Evolutionary conservation across 2,797 vertebrate genomes (phyloP).

Genomic region (Oophaga sylvatica): DNA sequence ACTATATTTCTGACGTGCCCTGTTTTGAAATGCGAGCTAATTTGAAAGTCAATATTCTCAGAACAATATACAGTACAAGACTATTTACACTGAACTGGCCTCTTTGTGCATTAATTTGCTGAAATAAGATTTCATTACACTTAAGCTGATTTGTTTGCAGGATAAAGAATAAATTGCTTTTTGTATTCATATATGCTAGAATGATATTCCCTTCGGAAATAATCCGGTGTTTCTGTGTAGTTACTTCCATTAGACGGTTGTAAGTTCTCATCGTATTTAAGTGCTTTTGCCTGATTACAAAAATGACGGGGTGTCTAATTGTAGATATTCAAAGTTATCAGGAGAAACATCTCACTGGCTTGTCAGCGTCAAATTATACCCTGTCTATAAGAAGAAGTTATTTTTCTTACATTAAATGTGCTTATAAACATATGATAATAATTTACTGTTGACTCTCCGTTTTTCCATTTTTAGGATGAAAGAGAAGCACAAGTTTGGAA

Average conservation of each 20-base stretch:
- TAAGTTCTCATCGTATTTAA: background rate
- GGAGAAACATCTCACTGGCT: background rate
- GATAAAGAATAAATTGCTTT: constrained; percentile 66
- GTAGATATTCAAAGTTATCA: background rate
- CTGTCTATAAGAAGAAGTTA: background rate
- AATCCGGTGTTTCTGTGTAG: constrained; percentile 56
- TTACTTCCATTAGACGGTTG: background rate
- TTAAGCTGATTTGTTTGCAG: constrained; percentile 68
- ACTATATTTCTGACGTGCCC: constrained; percentile 70
- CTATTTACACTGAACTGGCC: constrained; percentile 71
- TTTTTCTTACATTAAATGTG: background rate
- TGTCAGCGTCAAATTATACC: background rate
- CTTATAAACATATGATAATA: background rate
- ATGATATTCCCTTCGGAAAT: constrained; percentile 63
- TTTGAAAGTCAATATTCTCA: constrained; percentile 75
- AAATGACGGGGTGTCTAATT: background rate
- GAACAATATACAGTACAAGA: constrained; percentile 70
- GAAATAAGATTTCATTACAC: constrained; percentile 70
- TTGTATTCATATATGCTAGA: constrained; percentile 60
- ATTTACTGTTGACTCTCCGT: background rate
- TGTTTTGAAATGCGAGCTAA: constrained; percentile 73
- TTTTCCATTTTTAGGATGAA: background rate
- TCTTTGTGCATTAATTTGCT: constrained; percentile 69
- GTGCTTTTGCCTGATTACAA: background rate
- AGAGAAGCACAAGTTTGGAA: background rate